phyloP scores from a whole-genome alignment of 23 tunicate genomes.

The Botrylloides violaceus region DNA sequence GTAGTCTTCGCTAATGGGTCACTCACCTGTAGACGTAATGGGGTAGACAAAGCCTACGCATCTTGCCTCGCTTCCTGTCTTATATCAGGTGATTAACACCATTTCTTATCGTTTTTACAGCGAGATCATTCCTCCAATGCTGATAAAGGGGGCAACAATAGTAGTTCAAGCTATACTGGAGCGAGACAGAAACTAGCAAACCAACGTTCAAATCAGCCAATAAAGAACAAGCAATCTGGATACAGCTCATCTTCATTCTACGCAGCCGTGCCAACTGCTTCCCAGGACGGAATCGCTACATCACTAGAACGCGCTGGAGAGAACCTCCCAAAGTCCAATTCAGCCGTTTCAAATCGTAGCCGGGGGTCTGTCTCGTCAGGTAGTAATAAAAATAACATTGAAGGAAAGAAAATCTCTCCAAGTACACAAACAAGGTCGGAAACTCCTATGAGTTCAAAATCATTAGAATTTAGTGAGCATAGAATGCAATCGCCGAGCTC shows the following conservation, averaged over 20 bases:
- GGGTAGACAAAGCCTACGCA: no score
- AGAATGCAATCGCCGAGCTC: not conserved
- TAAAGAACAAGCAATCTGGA: not conserved
- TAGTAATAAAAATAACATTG: not conserved
- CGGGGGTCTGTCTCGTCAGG: not conserved
- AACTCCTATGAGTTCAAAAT: not conserved
- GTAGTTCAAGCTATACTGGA: not conserved
- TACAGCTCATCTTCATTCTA: slow-evolving; percentile 1
- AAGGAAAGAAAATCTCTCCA: not conserved
- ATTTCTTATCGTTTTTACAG: slow-evolving; percentile 2
- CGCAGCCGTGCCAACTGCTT: slow-evolving; percentile 5
- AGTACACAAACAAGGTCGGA: not conserved
- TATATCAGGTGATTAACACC: no score
- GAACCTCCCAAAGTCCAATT: not conserved
- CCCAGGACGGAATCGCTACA: not conserved
- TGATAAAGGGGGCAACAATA: slow-evolving; percentile 7
- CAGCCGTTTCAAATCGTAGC: not conserved
- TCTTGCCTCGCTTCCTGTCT: no score
- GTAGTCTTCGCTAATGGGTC: no score
- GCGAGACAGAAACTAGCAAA: slow-evolving; percentile 11
- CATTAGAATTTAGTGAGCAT: not conserved
- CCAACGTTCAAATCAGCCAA: not conserved
- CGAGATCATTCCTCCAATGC: not conserved
- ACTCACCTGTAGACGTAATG: no score
- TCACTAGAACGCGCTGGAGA: not conserved